Base-by-base conservation (phyloP, 2,113 vertebrate genomes). In the Deroptyus accipitrinus region DNA sequence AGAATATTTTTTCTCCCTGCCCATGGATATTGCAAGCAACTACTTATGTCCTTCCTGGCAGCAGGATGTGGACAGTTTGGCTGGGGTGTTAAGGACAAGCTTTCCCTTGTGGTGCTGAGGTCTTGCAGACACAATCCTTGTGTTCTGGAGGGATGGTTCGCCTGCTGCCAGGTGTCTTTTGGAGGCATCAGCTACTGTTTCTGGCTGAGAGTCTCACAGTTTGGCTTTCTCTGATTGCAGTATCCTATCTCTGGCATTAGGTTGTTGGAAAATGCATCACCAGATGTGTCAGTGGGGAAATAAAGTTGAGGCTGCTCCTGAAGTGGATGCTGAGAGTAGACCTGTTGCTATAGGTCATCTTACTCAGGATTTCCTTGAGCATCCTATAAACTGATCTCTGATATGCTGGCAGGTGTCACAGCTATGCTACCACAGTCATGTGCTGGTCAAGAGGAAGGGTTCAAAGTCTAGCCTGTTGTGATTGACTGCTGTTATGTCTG, bases 401-500 rank as follows among this genome's bases (percentile, higher is more conserved):
- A 81, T 54, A 37, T 78, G 68, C 62, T 49, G 86, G 49, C 83
- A 92, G 62, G 74, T 81, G 67, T 91, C 57, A 76, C 28, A 92
- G 74, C 49, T 78, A 8, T 46, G 22, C 74, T 92, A 49, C 48
- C 17, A 7, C 72, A 68, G 74, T 84, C 86, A 54, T 18, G 51
- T 78, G 42, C 64, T 84, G 28, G 44, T 64, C 49, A 66, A 75
- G 28, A 94, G 86, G 24, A 94, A 94, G 74, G 63, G 83, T 82
- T 94, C 52, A 49, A 95, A 91, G 70, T 95, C 83, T 96, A 75
- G 44, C 96, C 96, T 86, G 1, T 87, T 96, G 91, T 96, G 86
- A 96, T 96, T 96, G 92, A 94, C 90, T 96, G 86, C 94, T 96
- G 1, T 95, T 95, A 66, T 95, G 75, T 97, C 88, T 93, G 70